A percentile compares a stretch with the other conserved stretches of the same genome.
These are phyloP conservation scores for Brenthis hecate DNA, from an alignment of 2,888 invertebrate species.

Conservation along the genomic window DNA sequence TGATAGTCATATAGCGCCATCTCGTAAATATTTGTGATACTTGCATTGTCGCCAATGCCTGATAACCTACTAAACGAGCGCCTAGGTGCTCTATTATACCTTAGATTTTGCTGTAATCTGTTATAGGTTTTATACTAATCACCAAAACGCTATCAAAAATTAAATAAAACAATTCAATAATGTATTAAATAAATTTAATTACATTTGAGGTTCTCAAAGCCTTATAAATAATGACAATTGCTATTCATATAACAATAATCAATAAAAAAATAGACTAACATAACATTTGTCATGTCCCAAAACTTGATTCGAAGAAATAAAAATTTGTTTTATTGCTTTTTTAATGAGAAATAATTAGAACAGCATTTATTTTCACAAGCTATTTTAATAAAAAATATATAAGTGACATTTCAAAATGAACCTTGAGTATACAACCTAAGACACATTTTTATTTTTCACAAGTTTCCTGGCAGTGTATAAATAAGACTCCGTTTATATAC, in stretches of 20 bases:
- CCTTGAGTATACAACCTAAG: neutral
- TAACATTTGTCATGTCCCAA: neutral
- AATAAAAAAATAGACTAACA: conserved; percentile 1
- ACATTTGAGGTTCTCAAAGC: neutral
- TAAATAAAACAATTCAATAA: conserved; percentile 3
- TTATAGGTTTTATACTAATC: too few relatives aligned
- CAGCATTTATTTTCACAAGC: neutral
- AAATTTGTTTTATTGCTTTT: neutral
- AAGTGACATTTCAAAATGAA: conserved; percentile 5
- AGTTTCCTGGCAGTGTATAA: neutral
- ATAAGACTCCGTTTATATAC: too few relatives aligned
- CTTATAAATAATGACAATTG: conserved; percentile 6
- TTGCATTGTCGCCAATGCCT: too few relatives aligned
- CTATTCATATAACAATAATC: neutral
- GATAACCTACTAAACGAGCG: too few relatives aligned
- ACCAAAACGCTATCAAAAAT: neutral
- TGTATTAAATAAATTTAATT: conserved; percentile 3
- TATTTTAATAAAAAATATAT: conserved; percentile 3
- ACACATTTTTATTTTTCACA: neutral
- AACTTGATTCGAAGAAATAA: neutral
- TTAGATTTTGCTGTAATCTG: too few relatives aligned
- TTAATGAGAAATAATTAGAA: conserved; percentile 11
- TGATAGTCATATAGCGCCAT: too few relatives aligned
- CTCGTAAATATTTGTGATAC: too few relatives aligned
- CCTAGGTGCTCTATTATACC: too few relatives aligned